These are phyloP conservation scores for Drosophila gaucha DNA, from an alignment of 2,888 invertebrate species.

Conservation along the genomic window DNA sequence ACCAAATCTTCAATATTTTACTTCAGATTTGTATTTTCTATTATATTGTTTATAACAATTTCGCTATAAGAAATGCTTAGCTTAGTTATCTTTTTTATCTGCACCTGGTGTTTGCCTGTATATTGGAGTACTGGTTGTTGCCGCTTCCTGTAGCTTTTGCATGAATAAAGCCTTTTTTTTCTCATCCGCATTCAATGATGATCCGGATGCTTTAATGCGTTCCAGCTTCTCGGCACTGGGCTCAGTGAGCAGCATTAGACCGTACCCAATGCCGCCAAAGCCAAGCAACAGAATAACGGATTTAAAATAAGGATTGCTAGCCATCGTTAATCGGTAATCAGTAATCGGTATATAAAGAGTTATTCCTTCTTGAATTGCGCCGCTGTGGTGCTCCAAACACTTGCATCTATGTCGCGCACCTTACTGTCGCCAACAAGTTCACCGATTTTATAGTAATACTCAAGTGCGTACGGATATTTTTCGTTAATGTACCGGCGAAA, in stretches of 20 bases:
- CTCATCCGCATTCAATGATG: constrained; percentile 64
- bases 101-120: constrained; percentile 43
- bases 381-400: constrained; percentile 85
- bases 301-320: constrained; percentile 82
- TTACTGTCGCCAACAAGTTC: constrained; percentile 86
- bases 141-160: constrained; percentile 76
- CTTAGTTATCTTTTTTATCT: constrained; percentile 57
- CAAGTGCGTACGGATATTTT: constrained; percentile 88
- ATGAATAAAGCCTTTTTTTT: constrained; percentile 79
- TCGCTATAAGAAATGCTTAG: constrained; percentile 5
- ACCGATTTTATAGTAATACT: constrained; percentile 89
- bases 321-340: constrained; percentile 68
- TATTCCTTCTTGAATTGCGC: constrained; percentile 50
- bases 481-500: constrained; percentile 89
- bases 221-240: constrained; percentile 85
- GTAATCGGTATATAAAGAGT: neutral
- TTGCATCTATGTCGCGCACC: constrained; percentile 86
- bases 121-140: constrained; percentile 64
- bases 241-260: constrained; percentile 86
- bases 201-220: constrained; percentile 69
- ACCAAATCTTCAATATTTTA: constrained; percentile 1
- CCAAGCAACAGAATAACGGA: constrained; percentile 87
- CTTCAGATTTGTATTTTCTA: constrained; percentile 32
- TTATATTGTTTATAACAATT: constrained; percentile 30
- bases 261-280: constrained; percentile 87